Conservation (phyloP, 1,140 invertebrate genomes). For the Ridgeia piscesae region DNA sequence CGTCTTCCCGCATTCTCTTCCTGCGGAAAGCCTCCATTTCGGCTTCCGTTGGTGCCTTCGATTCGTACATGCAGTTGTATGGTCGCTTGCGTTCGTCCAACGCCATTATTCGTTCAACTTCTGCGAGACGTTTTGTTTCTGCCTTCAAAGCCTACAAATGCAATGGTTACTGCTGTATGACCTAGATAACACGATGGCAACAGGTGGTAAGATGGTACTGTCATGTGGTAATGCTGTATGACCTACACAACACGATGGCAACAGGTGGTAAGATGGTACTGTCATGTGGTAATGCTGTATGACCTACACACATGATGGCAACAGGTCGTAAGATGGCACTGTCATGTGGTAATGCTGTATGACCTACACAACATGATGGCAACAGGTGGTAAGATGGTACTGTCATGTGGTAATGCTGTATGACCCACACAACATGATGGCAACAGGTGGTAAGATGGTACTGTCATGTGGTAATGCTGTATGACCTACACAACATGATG, state of each 20-base stretch:
- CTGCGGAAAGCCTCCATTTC: conserved; percentile 92
- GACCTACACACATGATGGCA: neutral
- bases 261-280: neutral
- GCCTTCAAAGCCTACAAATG: conserved; percentile 42
- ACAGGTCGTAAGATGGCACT: neutral
- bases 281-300: neutral
- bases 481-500: neutral
- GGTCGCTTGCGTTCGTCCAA: conserved; percentile 86
- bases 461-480: neutral
- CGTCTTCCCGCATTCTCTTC: conserved; percentile 80
- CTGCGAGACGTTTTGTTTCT: conserved; percentile 58
- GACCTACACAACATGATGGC: neutral
- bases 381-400: neutral
- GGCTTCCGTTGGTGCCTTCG: conserved; percentile 81
- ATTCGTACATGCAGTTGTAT: conserved; percentile 83
- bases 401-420: neutral
- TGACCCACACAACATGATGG: neutral
- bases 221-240: neutral
- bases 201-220: neutral
- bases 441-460: neutral
- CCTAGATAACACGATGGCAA: neutral
- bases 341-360: neutral
- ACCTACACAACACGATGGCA: neutral
- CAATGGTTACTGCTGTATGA: neutral
- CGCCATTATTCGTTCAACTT: conserved; percentile 68